Evolutionary conservation across 53 echinoderm and acorn worm species (phyloP), one percentile per base, ranked within the genome.

Genomic region (Echinarachnius parma): DNA sequence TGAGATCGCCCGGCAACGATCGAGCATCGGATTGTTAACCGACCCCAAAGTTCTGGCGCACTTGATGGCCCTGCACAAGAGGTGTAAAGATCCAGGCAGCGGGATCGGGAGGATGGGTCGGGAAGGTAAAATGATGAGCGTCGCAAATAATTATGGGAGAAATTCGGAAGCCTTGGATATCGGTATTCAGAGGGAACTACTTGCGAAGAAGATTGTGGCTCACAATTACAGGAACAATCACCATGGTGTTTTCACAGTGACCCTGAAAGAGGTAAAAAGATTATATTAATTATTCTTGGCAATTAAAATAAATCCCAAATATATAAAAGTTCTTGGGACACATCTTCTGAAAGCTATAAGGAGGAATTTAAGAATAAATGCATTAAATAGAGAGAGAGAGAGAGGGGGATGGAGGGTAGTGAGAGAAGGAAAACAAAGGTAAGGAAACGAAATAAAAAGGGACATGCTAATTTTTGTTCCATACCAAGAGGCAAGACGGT

Each of bases 31-130:
- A 0, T 3, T 68, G 9, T 52, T 68, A 30, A 68, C 68, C 7
- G 68, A 68, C 35, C 68, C 68, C 1, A 68, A 52, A 52, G 68
- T 68, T 11, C 68, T 68, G 68, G 68, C 68, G 15, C 68, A 68
- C 48, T 34, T 68, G 3, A 50, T 68, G 19, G 68, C 68, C 21
- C 24, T 68, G 68, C 68, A 68, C 48, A 50, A 53, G 23, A 31
- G 18, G 53, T 37, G 52, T 27, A 68, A 52, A n/a, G n/a, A n/a
- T n/a, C n/a, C n/a, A n/a, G n/a, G n/a, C n/a, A n/a, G n/a, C n/a
- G n/a, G n/a, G n/a, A n/a, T n/a, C n/a, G n/a, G n/a, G 5, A 33
- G 34, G 68, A 34, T 32, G 29, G 68, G 53, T 2, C 29, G 28
- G 0, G 28, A 18, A 3, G 31, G 20, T 10, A 28, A 34, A 21